Base-by-base conservation (phyloP, 2,797 vertebrate species). In the Gouania willdenowi region DNA sequence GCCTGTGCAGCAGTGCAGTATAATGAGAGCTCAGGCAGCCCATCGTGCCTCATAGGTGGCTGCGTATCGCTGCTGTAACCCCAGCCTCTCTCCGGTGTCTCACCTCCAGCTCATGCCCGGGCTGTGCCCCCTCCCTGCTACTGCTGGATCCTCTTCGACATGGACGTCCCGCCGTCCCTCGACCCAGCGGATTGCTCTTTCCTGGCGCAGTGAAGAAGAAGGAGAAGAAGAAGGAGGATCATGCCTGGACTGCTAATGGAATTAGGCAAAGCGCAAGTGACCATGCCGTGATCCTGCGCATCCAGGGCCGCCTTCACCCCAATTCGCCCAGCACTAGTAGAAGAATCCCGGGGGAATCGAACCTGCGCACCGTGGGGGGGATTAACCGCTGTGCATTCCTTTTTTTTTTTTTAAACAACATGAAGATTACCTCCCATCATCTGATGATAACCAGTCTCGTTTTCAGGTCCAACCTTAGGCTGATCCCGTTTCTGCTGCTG, bases 1-100 rank as follows among this genome's bases (percentile, higher is more conserved):
- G 89, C 83, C 92, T 87, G 94, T 94, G 93, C 90, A 86, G 93
- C 94, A 94, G 94, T 95, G 93, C 94, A 94, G 93, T 86, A 88
- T 91, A 90, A 90, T 58, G 86, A 83, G 90, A 92, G 89, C 89
- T 79, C 87, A 83, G 68, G 84, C 78, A 82, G 88, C 75, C 83
- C 79, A 72, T 66, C 80, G 73, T 70, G 76, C 83, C 82, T 79
- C 77, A 77, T 87, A 75, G 67, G 59, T 59, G 81, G 59, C 81
- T 84, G 82, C 79, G 73, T 83, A 78, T 86, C 85, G 82, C 85
- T 75, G 77, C 71, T 57, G 81, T 75, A 67, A 84, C 80, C 70
- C 71, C 62, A 77, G 42, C 39, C 37, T 51, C 72, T 76, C 43
- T 53, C 48, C 44, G 27, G 71, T 51, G 77, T 88, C 89, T 85